Percentiles rank a stretch among this genome's conserved stretches.
Evolutionary conservation across 37 sponge, comb jelly and placozoan genomes (phyloP).

Genomic region (Crambe crambe): DNA sequence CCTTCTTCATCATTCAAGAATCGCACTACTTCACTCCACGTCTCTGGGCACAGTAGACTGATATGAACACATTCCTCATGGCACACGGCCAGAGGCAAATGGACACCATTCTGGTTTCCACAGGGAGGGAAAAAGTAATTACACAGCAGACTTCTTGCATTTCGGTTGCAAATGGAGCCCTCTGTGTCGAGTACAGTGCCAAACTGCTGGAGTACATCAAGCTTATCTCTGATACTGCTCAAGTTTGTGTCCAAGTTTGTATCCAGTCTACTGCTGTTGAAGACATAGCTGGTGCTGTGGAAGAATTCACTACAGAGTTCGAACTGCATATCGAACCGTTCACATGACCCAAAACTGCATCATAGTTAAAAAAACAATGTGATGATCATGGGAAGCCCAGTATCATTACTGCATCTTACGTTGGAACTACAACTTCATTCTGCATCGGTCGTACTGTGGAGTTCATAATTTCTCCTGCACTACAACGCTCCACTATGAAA

Average conservation of each 20-base stretch:
- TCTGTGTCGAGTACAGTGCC: too few species aligned
- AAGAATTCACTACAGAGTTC: not conserved
- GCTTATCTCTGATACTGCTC: too few species aligned
- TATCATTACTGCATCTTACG: not conserved
- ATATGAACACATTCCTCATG: slow-evolving; percentile 4
- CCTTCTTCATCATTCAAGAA: not conserved
- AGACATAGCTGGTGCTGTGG: not conserved
- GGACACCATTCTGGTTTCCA: not conserved
- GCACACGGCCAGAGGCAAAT: slow-evolving; percentile 5
- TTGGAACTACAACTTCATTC: not conserved
- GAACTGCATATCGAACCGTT: not conserved
- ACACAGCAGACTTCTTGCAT: not conserved
- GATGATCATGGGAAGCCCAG: not conserved
- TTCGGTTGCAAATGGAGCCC: not conserved
- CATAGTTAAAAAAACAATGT: not conserved
- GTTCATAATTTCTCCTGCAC: not conserved
- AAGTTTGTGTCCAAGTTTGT: too few species aligned
- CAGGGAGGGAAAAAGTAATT: slow-evolving; percentile 14
- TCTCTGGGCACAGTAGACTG: not conserved
- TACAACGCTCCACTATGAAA: not conserved
- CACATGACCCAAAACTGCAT: slow-evolving; percentile 13
- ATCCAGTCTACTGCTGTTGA: not conserved
- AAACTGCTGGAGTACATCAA: too few species aligned
- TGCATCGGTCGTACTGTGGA: not conserved
- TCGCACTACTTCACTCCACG: not conserved